Conservation (phyloP, 2,888 invertebrate species). For the Pyrocoelia pectoralis region DNA sequence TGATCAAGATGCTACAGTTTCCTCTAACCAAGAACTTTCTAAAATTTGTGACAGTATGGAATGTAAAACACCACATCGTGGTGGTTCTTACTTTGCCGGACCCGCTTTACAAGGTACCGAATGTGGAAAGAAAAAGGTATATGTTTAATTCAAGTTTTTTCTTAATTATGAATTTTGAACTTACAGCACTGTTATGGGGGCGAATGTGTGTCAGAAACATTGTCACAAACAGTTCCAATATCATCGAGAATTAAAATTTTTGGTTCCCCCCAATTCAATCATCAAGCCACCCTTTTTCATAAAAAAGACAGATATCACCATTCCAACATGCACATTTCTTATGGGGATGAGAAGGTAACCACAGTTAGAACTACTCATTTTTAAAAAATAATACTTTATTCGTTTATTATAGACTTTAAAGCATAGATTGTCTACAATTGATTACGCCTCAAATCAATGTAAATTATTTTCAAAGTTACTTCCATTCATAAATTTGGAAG, state of each 20-base stretch:
- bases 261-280: too few species aligned
- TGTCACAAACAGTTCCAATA: slow-evolving; percentile 55
- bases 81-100: slow-evolving; percentile 79
- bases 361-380: too few species aligned
- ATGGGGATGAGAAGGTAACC: slow-evolving; percentile 58
- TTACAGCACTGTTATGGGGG: slow-evolving; percentile 74
- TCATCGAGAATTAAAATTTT: too few species aligned
- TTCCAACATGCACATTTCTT: too few species aligned
- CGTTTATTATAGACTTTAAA: slow-evolving; percentile 34
- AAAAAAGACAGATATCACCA: too few species aligned
- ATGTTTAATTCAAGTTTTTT: neutral
- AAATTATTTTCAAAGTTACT: slow-evolving; percentile 68
- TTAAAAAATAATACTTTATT: neutral
- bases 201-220: slow-evolving; percentile 63
- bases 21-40: slow-evolving; percentile 57
- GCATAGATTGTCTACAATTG: slow-evolving; percentile 62
- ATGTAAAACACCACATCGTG: slow-evolving; percentile 76
- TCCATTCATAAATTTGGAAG: slow-evolving; percentile 69
- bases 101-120: slow-evolving; percentile 83
- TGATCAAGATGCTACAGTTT: slow-evolving; percentile 71
- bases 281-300: too few species aligned
- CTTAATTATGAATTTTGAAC: slow-evolving; percentile 34
- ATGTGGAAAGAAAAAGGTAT: slow-evolving; percentile 71
- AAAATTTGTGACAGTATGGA: slow-evolving; percentile 72
- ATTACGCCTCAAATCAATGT: slow-evolving; percentile 72